phyloP scores from a whole-genome alignment of 2,888 invertebrate species.

The Micropterix aruncella region DNA sequence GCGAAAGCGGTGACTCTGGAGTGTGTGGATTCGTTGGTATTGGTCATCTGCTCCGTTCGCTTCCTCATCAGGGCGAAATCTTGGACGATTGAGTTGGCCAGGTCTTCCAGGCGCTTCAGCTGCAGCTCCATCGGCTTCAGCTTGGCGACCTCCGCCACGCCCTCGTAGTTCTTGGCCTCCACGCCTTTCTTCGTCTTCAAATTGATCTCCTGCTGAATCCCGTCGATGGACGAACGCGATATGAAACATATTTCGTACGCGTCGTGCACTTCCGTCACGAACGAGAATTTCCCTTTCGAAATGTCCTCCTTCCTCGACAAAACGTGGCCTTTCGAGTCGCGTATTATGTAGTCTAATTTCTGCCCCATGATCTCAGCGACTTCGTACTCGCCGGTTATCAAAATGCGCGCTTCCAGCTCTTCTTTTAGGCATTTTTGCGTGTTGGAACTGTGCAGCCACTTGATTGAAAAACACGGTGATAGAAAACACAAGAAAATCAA shows the following conservation, averaged over 20 bases:
- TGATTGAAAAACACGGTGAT: constrained; percentile 20
- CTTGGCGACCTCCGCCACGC: constrained; percentile 82
- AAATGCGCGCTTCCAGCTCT: constrained; percentile 76
- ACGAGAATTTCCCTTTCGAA: constrained; percentile 74
- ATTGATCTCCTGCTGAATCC: constrained; percentile 59
- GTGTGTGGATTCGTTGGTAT: constrained; percentile 90
- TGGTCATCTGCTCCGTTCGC: constrained; percentile 84
- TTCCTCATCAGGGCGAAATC: constrained; percentile 84
- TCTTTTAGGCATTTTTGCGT: constrained; percentile 77
- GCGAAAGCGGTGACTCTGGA: constrained; percentile 82
- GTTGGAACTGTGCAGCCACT: constrained; percentile 67
- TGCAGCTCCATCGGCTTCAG: constrained; percentile 86
- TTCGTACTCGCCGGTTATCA: constrained; percentile 78
- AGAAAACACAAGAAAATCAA: background rate
- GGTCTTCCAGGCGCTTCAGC: constrained; percentile 73
- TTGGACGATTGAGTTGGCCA: constrained; percentile 78
- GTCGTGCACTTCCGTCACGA: constrained; percentile 80
- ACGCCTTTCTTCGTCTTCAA: constrained; percentile 72
- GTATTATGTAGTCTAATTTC: constrained; percentile 58
- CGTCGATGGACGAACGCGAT: constrained; percentile 51
- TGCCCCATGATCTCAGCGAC: constrained; percentile 66
- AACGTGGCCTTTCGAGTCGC: constrained; percentile 74
- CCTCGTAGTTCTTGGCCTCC: constrained; percentile 83
- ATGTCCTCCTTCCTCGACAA: constrained; percentile 69
- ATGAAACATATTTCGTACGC: constrained; percentile 81